Percentiles rank a stretch among this genome's conserved stretches.
These are phyloP conservation scores for Montipora sp. DNA, from an alignment of 64 coral and sea anemone species.

Conservation along the genomic window DNA sequence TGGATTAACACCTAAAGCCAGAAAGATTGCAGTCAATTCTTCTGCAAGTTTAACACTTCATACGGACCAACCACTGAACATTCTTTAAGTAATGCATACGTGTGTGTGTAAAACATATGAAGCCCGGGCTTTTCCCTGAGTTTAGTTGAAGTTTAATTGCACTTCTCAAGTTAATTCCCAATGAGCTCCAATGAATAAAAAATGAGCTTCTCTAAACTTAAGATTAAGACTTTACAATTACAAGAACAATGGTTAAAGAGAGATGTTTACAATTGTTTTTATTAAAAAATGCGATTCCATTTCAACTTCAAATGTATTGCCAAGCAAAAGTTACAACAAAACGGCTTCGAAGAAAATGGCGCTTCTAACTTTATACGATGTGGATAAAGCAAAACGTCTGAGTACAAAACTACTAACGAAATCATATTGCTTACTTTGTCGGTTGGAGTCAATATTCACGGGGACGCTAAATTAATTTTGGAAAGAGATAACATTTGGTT, in stretches of 20 bases:
- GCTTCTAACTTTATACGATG: background rate
- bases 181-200: background rate
- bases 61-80: background rate
- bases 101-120: background rate
- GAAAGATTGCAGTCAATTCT: background rate
- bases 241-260: constrained; percentile 10
- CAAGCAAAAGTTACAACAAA: background rate
- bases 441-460: background rate
- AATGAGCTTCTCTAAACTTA: background rate
- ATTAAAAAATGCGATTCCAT: background rate
- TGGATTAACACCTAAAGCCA: background rate
- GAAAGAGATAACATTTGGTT: background rate
- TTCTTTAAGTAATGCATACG: background rate
- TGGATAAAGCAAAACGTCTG: background rate
- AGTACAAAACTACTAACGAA: background rate
- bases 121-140: background rate
- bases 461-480: background rate
- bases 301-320: background rate
- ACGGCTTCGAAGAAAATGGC: background rate
- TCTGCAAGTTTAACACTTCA: background rate
- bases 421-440: background rate
- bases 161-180: background rate
- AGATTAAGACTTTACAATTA: background rate
- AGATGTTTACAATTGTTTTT: background rate
- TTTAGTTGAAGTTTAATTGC: background rate